Evolutionary conservation across 2,797 vertebrate genomes (phyloP).

Genomic region (Uromys caudimaculatus): DNA sequence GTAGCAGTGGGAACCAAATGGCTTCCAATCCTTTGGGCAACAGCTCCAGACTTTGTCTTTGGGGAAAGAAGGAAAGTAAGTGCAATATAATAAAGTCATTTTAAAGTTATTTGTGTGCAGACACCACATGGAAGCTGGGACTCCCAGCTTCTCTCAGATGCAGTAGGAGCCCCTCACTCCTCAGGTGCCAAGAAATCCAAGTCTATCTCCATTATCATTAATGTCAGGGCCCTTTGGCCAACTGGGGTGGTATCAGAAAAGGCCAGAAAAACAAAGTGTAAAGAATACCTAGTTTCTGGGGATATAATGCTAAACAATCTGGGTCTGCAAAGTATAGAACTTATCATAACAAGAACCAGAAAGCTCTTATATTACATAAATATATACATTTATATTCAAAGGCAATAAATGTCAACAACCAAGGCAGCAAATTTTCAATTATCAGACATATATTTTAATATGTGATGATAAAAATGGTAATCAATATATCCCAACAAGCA

Average conservation of each 20-base stretch:
- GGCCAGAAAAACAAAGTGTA: not conserved
- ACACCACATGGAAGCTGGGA: not conserved
- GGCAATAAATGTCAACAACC: not conserved
- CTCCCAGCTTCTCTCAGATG: not conserved
- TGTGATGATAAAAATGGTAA: not conserved
- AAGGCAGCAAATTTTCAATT: not conserved
- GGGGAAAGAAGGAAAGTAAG: not conserved
- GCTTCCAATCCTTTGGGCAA: not conserved
- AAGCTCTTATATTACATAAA: not conserved
- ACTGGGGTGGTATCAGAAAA: not conserved
- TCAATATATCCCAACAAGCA: not conserved
- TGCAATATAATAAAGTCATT: not conserved
- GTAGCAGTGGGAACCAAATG: slow-evolving; percentile 51
- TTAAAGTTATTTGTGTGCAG: not conserved
- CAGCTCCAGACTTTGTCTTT: slow-evolving; percentile 13
- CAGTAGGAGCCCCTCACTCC: not conserved
- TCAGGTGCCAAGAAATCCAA: not conserved
- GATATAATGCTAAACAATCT: not conserved
- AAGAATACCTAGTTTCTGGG: not conserved
- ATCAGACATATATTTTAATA: not conserved
- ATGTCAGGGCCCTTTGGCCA: too few relatives aligned
- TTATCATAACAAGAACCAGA: not conserved
- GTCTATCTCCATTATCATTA: not conserved
- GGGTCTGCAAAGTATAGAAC: not conserved
- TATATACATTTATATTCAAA: too few relatives aligned